These are phyloP conservation scores for Nasua narica DNA, from an alignment of 2,797 vertebrate genomes.

Conservation along the genomic window DNA sequence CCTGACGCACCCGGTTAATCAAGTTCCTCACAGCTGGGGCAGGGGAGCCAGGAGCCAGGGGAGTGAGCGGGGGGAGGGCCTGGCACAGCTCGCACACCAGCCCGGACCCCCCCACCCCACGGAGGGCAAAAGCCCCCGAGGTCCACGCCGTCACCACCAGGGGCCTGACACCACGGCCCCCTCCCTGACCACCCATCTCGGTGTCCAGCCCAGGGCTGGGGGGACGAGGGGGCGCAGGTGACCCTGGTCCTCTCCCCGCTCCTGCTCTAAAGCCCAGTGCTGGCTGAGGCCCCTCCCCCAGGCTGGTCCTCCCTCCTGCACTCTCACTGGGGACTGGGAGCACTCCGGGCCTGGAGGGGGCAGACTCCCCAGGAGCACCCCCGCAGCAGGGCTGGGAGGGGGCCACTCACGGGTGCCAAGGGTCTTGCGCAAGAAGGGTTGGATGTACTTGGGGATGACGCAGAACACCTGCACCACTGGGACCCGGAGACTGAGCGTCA, in stretches of 20 bases:
- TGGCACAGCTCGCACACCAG: background rate
- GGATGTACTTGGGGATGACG: conserved; percentile 71
- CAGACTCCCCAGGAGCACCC: fast-evolving
- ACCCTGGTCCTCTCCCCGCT: background rate
- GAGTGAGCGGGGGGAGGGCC: background rate
- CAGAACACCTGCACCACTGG: conserved; percentile 79
- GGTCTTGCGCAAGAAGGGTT: conserved; percentile 55
- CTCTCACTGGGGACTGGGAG: background rate
- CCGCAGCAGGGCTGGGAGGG: fast-evolving
- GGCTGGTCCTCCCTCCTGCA: background rate
- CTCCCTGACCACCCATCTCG: background rate
- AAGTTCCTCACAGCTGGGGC: conserved; percentile 79
- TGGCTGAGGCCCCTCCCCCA: background rate
- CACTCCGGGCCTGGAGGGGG: background rate
- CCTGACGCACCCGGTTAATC: conserved; percentile 83
- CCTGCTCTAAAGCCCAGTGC: background rate
- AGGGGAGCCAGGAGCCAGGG: background rate
- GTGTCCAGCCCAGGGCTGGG: background rate
- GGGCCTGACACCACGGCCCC: background rate
- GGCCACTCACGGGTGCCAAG: conserved; percentile 74
- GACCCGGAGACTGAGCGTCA: background rate
- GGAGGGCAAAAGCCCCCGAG: background rate
- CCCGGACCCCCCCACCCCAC: background rate
- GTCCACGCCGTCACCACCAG: background rate
- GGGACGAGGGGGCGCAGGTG: background rate